Evolutionary conservation across 2,797 vertebrate genomes (phyloP).

Genomic region (Sebastes trivittatus): DNA sequence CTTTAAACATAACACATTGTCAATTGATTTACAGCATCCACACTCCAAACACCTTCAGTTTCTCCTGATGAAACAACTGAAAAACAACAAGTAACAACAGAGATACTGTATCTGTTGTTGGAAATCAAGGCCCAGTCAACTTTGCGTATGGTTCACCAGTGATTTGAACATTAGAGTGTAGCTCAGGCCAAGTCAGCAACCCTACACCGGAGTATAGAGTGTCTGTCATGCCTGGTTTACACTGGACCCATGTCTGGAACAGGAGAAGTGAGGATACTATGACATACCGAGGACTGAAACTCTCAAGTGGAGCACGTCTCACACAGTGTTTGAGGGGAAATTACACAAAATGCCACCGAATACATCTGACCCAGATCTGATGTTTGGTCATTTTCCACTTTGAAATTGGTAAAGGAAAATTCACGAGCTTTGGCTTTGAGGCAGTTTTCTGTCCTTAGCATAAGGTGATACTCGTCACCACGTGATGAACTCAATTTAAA

Average conservation of each 20-base stretch:
- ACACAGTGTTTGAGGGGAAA: not conserved
- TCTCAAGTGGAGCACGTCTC: slow-evolving; percentile 42
- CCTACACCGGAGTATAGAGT: slow-evolving; percentile 57
- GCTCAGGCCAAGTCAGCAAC: slow-evolving; percentile 61
- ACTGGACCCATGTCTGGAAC: slow-evolving; percentile 70
- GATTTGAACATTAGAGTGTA: slow-evolving; percentile 66
- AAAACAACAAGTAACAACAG: not conserved
- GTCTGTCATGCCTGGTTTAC: slow-evolving; percentile 72
- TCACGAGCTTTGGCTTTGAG: not conserved
- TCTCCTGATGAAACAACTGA: not conserved
- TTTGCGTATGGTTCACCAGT: slow-evolving; percentile 48
- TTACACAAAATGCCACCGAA: slow-evolving; percentile 6
- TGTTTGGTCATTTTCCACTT: slow-evolving; percentile 7
- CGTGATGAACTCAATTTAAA: not conserved
- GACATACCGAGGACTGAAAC: slow-evolving; percentile 46
- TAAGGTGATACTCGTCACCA: not conserved
- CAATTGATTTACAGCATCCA: slow-evolving; percentile 15
- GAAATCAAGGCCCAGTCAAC: slow-evolving; percentile 60
- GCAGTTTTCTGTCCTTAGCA: not conserved
- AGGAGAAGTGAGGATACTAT: slow-evolving; percentile 63
- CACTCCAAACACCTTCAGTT: not conserved
- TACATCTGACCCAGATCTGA: slow-evolving; percentile 22
- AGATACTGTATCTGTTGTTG: slow-evolving; percentile 12
- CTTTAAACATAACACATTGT: not conserved
- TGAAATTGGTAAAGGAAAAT: not conserved